These are phyloP conservation scores for Scaptomyza graminum DNA, from an alignment of 1,140 invertebrate species.

Conservation along the genomic window DNA sequence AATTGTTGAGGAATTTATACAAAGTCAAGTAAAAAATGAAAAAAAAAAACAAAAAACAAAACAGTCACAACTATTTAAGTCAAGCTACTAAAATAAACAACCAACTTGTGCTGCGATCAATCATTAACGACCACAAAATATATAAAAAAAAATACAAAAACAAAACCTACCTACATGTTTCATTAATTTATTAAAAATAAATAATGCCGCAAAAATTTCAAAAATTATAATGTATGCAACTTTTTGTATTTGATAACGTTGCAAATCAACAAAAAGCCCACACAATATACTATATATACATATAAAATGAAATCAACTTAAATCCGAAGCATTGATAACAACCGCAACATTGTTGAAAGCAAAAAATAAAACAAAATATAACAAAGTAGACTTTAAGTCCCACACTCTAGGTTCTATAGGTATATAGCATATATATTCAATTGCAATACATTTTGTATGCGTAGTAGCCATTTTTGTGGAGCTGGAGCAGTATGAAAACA, in stretches of 20 bases:
- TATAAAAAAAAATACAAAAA: constrained; percentile 24
- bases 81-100: constrained; percentile 25
- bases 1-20: constrained; percentile 66
- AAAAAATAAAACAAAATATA: constrained; percentile 47
- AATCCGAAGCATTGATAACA: constrained; percentile 47
- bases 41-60: no score
- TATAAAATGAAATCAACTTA: constrained; percentile 46
- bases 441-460: constrained; percentile 76
- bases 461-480: constrained; percentile 77
- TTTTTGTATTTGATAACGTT: constrained; percentile 45
- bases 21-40: constrained; percentile 51
- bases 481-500: constrained; percentile 73
- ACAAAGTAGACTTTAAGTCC: constrained; percentile 76
- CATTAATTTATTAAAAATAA: constrained; percentile 80
- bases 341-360: constrained; percentile 52
- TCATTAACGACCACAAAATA: constrained; percentile 40
- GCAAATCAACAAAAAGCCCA: constrained; percentile 39
- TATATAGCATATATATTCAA: constrained; percentile 46
- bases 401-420: constrained; percentile 66
- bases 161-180: constrained; percentile 54
- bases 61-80: constrained; percentile 55
- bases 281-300: constrained; percentile 45
- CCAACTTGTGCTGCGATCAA: constrained; percentile 47
- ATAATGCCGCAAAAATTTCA: constrained; percentile 63
- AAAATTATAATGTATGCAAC: constrained; percentile 44